Base-by-base conservation (phyloP, 2,797 vertebrate species). In the Gorsachius magnificus region DNA sequence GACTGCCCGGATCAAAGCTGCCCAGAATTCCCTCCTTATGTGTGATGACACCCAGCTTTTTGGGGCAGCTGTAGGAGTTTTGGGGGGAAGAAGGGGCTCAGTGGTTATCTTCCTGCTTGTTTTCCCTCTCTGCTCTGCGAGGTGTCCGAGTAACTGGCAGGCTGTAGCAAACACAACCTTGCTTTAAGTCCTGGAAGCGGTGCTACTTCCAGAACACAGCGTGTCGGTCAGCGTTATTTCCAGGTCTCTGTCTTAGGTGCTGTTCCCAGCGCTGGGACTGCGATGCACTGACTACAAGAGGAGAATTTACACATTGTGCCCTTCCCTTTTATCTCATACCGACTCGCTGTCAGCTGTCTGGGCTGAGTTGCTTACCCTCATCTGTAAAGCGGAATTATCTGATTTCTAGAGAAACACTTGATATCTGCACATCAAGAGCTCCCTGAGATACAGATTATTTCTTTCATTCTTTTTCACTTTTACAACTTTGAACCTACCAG, bases 191-290 rank as follows among this genome's bases (percentile, higher is more conserved):
- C 65, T 28, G 10, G 77, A 24, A 72, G 51, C 33, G 54, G 84
- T 79, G 16, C n/a, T 10, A 0, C 28, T 50, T 26, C 24, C 68
- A 1, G 1, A 24, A 15, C 13, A 0, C 46, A 2, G 26, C 1
- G 21, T 10, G 35, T 15, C 10, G 72, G 35, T 53, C 65, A 3
- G 24, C 5, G 66, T 13, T 31, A 1, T 38, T 70, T 58, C 72
- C 76, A 26, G 70, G 53, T 50, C n/a, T 77, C n/a, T 53, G 79
- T 43, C 3, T 2, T 18, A 8, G 72, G 18, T 89, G 71, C 71
- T 69, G n/a, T 33, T 87, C 87, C 74, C 36, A 5, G 35, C 13
- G 5, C 76, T 11, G 56, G 57, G 29, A 15, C 19, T 4, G 31
- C 8, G 6, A 10, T 11, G 54, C 46, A 1, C 25, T 13, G 75